Evolutionary conservation across 1,140 invertebrate genomes (phyloP).

Genomic region (Lepidurus arcticus): DNA sequence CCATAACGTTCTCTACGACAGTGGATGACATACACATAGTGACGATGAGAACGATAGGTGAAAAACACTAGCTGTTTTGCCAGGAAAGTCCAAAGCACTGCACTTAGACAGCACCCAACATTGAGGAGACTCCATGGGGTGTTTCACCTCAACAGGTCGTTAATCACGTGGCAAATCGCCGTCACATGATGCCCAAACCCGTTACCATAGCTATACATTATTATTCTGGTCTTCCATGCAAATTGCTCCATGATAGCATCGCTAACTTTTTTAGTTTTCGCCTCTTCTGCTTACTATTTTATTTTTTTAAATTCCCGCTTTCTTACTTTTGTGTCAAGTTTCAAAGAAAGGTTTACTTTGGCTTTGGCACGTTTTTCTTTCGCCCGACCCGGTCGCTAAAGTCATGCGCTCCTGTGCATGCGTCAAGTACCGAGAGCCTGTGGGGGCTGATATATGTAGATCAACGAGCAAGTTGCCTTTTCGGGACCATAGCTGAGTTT

Average conservation of each 20-base stretch:
- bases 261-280: neutral
- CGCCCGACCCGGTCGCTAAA: neutral
- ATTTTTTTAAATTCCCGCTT: neutral
- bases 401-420: neutral
- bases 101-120: constrained; percentile 6
- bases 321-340: neutral
- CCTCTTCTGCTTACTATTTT: neutral
- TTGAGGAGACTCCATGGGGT: neutral
- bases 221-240: constrained; percentile 18
- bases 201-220: neutral
- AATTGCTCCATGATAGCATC: constrained; percentile 1
- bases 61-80: neutral
- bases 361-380: neutral
- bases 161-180: constrained; percentile 1
- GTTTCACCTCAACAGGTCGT: constrained; percentile 21
- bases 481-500: neutral
- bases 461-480: neutral
- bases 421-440: neutral
- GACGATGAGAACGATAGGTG: neutral
- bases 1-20: neutral
- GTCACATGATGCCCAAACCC: constrained; percentile 16
- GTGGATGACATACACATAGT: neutral
- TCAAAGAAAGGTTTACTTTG: neutral
- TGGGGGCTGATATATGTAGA: neutral
- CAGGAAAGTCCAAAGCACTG: neutral